Conservation (phyloP, 2,797 vertebrate species). For the Mormyrus hasselquistii region DNA sequence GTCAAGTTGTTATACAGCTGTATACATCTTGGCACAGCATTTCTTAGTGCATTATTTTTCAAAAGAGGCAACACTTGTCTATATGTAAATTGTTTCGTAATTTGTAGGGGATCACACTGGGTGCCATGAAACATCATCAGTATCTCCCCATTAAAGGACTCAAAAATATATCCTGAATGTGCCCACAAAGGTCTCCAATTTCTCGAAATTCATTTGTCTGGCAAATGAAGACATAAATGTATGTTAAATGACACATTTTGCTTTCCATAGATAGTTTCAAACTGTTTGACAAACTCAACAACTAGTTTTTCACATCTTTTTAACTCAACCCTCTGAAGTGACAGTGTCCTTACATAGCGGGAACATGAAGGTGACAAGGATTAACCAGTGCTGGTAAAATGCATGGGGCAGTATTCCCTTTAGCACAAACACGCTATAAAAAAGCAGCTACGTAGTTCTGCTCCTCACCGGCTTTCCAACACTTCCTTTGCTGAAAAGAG, state of each 20-base stretch:
- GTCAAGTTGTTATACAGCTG: neutral
- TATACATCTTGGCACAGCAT: neutral
- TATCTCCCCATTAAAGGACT: neutral
- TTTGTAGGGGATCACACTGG: neutral
- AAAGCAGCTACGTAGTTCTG: conserved; percentile 17
- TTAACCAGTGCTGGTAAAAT: conserved; percentile 21
- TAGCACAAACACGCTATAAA: conserved; percentile 21
- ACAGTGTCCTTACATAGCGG: neutral
- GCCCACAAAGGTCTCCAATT: conserved; percentile 7
- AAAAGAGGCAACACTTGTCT: no score
- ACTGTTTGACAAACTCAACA: neutral
- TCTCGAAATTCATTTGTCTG: neutral
- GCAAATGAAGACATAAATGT: neutral
- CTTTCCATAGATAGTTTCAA: neutral
- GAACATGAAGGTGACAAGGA: conserved; percentile 25
- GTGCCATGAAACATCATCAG: no score
- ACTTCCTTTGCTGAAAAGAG: conserved; percentile 5
- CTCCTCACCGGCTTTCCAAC: conserved; percentile 25
- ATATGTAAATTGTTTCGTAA: no score
- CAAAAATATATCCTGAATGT: neutral
- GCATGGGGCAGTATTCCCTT: conserved; percentile 12
- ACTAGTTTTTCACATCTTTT: neutral
- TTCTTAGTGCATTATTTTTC: neutral
- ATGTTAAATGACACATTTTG: neutral
- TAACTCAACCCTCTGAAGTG: neutral